These are phyloP conservation scores for Onychorhynchus coronatus DNA, from an alignment of 2,113 vertebrate genomes.

Conservation along the genomic window DNA sequence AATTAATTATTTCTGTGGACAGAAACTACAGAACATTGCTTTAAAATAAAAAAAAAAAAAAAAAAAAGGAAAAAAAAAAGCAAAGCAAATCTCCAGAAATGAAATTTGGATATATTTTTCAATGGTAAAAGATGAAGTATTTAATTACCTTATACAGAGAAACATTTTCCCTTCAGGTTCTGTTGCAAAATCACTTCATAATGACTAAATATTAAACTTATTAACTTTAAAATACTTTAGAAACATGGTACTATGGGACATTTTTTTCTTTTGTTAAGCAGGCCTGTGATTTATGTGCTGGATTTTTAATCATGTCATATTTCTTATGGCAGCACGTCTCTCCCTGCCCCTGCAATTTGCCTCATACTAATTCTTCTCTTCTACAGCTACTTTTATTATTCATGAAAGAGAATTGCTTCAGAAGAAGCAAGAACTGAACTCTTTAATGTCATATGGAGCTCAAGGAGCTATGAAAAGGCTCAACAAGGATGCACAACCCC, in stretches of 20 bases:
- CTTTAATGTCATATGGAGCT: not conserved
- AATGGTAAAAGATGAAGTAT: not conserved
- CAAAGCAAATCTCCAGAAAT: not conserved
- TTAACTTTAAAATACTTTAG: not conserved
- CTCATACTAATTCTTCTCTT: not conserved
- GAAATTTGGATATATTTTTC: not conserved
- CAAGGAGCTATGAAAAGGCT: not conserved
- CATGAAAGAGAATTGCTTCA: not conserved
- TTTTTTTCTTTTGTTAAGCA: not conserved
- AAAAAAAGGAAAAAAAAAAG: too few species aligned
- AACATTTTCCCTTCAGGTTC: not conserved
- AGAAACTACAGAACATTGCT: not conserved
- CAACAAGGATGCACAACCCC: not conserved
- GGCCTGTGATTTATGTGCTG: not conserved
- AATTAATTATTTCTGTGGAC: not conserved
- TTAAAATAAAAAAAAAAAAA: not conserved
- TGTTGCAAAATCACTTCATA: not conserved
- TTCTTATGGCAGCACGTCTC: not conserved
- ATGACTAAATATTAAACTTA: not conserved
- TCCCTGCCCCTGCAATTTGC: not conserved
- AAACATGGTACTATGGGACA: not conserved
- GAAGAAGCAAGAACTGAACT: not conserved
- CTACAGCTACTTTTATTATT: not conserved
- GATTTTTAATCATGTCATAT: not conserved
- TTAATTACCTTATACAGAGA: slow-evolving; percentile 26